phyloP scores from a whole-genome alignment of 2,113 vertebrate genomes.

The Psettodes erumei region DNA sequence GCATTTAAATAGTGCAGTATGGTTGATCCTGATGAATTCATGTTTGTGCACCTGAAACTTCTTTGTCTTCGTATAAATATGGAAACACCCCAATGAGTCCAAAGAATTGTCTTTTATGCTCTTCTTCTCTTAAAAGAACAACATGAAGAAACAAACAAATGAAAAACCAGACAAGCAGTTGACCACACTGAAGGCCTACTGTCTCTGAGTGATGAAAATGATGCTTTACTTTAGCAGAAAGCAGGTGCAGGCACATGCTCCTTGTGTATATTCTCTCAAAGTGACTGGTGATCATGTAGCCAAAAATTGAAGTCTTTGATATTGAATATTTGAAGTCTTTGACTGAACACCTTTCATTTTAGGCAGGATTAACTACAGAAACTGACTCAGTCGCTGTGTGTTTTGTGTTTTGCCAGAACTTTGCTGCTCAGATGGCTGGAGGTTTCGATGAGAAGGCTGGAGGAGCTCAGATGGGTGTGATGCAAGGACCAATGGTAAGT shows the following conservation, averaged over 20 bases:
- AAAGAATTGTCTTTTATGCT: neutral
- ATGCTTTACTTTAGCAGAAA: neutral
- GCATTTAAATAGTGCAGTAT: neutral
- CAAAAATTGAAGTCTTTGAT: neutral
- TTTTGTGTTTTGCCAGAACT: conserved; percentile 84
- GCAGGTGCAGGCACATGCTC: neutral
- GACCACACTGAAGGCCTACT: neutral
- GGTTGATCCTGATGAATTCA: neutral
- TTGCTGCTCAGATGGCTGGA: conserved; percentile 93
- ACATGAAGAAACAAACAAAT: neutral
- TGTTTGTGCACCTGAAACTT: neutral
- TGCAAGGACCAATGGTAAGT: conserved; percentile 95
- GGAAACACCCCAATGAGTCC: neutral
- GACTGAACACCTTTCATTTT: neutral
- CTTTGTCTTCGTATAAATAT: neutral
- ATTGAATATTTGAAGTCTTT: neutral
- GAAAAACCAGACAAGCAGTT: neutral
- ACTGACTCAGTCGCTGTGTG: conserved; percentile 22
- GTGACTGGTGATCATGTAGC: neutral
- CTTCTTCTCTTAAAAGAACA: neutral
- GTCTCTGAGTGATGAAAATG: neutral
- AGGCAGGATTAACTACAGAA: neutral
- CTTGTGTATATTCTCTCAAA: neutral
- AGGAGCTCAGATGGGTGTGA: conserved; percentile 90
- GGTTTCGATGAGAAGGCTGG: conserved; percentile 95